Conservation (phyloP, 2,113 vertebrate genomes). For the Macrotis lagotis region DNA sequence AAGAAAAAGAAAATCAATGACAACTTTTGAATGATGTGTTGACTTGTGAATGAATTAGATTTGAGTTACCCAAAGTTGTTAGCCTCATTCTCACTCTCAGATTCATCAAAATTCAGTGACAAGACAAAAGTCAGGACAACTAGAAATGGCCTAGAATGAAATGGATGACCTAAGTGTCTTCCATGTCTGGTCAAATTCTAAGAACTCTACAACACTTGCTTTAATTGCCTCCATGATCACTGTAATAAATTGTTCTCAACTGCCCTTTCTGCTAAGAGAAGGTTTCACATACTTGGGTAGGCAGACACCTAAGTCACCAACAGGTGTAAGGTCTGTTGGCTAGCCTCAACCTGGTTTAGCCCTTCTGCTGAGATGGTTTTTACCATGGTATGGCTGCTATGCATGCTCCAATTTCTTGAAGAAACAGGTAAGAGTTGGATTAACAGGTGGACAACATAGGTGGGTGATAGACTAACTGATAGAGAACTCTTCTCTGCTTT, state of each 20-base stretch:
- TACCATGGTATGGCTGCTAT: too few relatives aligned
- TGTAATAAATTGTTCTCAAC: neutral
- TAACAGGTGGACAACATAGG: neutral
- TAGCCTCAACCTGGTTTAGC: neutral
- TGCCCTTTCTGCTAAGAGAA: neutral
- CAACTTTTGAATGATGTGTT: neutral
- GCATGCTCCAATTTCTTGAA: neutral
- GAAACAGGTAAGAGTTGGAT: neutral
- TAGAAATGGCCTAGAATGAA: neutral
- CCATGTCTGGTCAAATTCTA: neutral
- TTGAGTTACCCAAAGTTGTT: neutral
- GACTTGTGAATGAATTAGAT: neutral
- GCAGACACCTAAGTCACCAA: neutral
- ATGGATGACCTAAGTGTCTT: neutral
- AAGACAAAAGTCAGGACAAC: neutral
- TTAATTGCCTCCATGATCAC: neutral
- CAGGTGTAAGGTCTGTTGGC: neutral
- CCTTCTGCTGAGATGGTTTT: too few relatives aligned
- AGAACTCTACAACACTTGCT: neutral
- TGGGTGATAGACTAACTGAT: neutral
- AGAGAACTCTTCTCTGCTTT: neutral
- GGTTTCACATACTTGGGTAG: neutral
- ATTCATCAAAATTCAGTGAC: neutral
- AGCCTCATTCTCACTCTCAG: neutral
- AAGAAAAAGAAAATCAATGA: too few relatives aligned